Percentiles rank a stretch among this genome's conserved stretches.
phyloP scores from a whole-genome alignment of 92 coral and sea anemone species.

The Porites cylindrica region DNA sequence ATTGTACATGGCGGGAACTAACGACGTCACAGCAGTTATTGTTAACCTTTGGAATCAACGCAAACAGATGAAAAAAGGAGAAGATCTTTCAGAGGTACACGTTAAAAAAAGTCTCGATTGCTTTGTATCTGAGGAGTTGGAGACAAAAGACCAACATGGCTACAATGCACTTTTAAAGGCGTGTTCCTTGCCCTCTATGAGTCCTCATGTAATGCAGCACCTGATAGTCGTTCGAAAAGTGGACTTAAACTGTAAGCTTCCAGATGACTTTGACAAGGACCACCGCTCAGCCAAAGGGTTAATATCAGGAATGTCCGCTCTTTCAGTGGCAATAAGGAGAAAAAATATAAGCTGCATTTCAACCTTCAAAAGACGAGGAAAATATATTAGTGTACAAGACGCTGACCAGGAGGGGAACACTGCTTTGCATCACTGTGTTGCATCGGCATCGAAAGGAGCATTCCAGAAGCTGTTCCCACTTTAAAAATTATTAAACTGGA shows the following conservation, averaged over 20 bases:
- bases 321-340: conserved; percentile 35
- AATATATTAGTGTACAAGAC: not conserved
- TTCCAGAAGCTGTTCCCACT: conserved; percentile 30
- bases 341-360: conserved; percentile 16
- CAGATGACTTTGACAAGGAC: not conserved
- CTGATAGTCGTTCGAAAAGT: conserved; percentile 29
- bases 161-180: conserved; percentile 60
- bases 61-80: not conserved
- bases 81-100: not conserved
- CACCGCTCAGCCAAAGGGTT: not conserved
- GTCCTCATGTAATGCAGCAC: conserved; percentile 26
- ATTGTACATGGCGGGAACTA: not conserved
- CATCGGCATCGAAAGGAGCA: conserved; percentile 5
- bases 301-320: conserved; percentile 33
- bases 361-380: conserved; percentile 24
- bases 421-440: conserved; percentile 52
- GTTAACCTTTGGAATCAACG: conserved; percentile 22
- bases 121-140: not conserved
- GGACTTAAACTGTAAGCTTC: conserved; percentile 46
- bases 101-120: not conserved
- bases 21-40: conserved; percentile 9
- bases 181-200: conserved; percentile 50
- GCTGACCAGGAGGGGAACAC: conserved; percentile 48
- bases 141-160: conserved; percentile 27
- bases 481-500: conserved; percentile 22